Conservation (phyloP, 2,888 invertebrate species). For the Onchidella celtica region DNA sequence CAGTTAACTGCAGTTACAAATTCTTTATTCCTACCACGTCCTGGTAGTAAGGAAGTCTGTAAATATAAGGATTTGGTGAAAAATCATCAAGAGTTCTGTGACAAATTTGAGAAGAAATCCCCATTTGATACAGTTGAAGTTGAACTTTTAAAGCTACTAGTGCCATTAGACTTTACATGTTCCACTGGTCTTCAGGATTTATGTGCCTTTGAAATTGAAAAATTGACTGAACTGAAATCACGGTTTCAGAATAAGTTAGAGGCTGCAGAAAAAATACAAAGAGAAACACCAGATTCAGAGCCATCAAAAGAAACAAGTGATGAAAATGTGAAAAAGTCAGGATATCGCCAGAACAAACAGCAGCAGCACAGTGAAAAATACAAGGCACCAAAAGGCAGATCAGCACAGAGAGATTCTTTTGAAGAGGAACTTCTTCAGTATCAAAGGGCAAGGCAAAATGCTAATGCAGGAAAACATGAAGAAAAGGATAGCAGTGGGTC, state of each 20-base stretch:
- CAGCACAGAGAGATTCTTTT: not conserved
- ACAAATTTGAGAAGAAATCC: not conserved
- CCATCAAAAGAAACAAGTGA: not conserved
- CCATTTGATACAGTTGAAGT: not conserved
- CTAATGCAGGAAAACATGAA: slow-evolving; percentile 2
- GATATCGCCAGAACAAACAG: not conserved
- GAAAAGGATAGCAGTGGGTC: not conserved
- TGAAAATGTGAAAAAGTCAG: not conserved
- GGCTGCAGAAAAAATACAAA: not conserved
- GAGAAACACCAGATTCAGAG: not conserved
- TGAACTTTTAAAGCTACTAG: not conserved
- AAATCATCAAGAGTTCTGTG: slow-evolving; percentile 11
- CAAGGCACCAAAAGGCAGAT: not conserved
- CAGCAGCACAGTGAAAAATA: not conserved
- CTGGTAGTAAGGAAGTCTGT: not conserved
- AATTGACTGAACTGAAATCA: slow-evolving; percentile 7
- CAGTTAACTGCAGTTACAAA: not conserved
- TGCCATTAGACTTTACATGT: not conserved
- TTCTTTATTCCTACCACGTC: not conserved
- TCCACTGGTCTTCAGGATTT: slow-evolving; percentile 1
- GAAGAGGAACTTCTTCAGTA: not conserved
- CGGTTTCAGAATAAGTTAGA: slow-evolving; percentile 6
- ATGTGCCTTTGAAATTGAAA: not conserved
- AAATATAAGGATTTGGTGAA: slow-evolving; percentile 15
- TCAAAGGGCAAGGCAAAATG: not conserved